Conservation (phyloP, 2,888 invertebrate species). For the Spisula solida region DNA sequence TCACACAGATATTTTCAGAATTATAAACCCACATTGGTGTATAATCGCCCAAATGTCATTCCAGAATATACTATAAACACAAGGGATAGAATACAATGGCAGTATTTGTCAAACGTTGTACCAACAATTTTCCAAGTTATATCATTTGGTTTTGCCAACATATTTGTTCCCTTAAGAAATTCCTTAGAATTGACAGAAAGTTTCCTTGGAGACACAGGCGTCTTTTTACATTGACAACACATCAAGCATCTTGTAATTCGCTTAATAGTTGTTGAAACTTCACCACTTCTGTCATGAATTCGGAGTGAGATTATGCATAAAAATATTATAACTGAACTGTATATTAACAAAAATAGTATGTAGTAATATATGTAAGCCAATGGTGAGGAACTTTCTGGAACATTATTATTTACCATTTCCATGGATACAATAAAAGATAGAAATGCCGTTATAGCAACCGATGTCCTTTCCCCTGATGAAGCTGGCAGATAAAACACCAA, state of each 20-base stretch:
- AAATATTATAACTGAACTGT: conserved; percentile 56
- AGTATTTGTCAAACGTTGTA: conserved; percentile 12
- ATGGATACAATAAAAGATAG: conserved; percentile 68
- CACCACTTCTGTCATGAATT: conserved; percentile 41
- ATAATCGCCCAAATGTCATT: not conserved
- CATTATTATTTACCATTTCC: conserved; percentile 55
- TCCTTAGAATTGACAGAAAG: not conserved
- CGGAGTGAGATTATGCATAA: conserved; percentile 50
- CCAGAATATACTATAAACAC: not conserved
- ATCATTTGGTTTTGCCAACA: not conserved
- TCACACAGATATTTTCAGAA: not conserved
- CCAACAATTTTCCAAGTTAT: conserved; percentile 17
- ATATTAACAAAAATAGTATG: conserved; percentile 50
- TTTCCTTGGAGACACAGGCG: not conserved
- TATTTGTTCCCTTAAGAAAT: not conserved
- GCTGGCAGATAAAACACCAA: conserved; percentile 59
- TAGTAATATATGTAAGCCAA: conserved; percentile 59
- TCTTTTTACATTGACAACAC: not conserved
- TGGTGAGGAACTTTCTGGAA: conserved; percentile 65
- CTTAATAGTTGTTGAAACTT: not conserved
- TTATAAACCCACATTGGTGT: not conserved
- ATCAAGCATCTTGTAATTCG: not conserved
- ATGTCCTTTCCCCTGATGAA: conserved; percentile 62
- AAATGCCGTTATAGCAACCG: conserved; percentile 64
- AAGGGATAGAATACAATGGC: not conserved